Conservation (phyloP, 1,140 invertebrate species). For the Leptinotarsa undecemlineata region DNA sequence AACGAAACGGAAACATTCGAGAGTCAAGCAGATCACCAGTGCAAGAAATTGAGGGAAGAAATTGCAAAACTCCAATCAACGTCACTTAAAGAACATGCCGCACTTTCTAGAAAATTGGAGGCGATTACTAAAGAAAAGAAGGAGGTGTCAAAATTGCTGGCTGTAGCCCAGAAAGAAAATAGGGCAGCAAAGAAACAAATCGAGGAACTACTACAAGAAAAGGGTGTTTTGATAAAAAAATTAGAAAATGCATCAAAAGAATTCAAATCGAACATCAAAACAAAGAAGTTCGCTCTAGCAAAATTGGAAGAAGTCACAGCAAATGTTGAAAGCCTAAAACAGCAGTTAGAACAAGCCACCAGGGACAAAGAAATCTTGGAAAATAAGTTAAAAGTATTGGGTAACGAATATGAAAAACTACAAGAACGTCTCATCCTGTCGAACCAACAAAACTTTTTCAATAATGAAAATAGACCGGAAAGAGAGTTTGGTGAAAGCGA, state of each 20-base stretch:
- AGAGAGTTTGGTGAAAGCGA: constrained; percentile 27
- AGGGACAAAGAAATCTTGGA: constrained; percentile 45
- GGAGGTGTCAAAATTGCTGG: constrained; percentile 38
- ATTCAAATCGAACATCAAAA: constrained; percentile 40
- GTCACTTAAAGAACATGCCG: constrained; percentile 43
- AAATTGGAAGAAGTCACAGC: constrained; percentile 43
- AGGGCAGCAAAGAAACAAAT: constrained; percentile 42
- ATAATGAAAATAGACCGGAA: constrained; percentile 33
- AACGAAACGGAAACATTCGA: neutral
- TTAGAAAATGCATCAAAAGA: constrained; percentile 46
- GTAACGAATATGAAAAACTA: constrained; percentile 42
- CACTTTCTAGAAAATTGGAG: constrained; percentile 42
- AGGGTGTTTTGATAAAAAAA: constrained; percentile 33
- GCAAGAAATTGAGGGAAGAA: constrained; percentile 29
- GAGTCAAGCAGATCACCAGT: constrained; percentile 3
- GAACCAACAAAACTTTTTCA: constrained; percentile 24
- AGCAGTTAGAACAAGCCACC: constrained; percentile 38
- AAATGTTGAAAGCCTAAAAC: constrained; percentile 37
- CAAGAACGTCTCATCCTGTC: constrained; percentile 39
- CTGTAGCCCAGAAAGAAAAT: constrained; percentile 41
- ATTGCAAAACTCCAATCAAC: constrained; percentile 36
- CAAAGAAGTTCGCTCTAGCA: constrained; percentile 42
- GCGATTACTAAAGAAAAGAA: constrained; percentile 39
- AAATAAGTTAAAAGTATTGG: constrained; percentile 41
- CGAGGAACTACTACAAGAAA: constrained; percentile 44